phyloP scores from a whole-genome alignment of 2,113 vertebrate genomes.

The Brachionichthys hirsutus region DNA sequence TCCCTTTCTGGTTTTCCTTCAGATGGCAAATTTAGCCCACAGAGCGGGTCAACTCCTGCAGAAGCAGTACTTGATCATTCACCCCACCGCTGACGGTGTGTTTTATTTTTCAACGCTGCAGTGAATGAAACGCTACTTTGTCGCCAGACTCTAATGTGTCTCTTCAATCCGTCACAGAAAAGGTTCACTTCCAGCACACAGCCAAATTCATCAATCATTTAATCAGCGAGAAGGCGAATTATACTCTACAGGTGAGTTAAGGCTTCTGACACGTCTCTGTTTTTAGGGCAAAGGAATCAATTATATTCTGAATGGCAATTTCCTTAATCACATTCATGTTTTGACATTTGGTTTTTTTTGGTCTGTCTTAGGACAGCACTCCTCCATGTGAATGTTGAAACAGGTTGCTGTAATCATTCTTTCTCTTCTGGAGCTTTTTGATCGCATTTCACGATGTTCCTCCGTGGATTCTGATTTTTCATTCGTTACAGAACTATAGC shows the following conservation, averaged over 20 bases:
- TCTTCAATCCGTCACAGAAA: slow-evolving; percentile 80
- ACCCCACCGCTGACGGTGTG: slow-evolving; percentile 92
- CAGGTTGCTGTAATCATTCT: too few species aligned
- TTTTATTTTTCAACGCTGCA: slow-evolving; percentile 2
- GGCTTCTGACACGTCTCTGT: neutral
- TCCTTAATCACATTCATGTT: too few species aligned
- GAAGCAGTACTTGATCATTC: slow-evolving; percentile 91
- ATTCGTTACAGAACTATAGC: too few species aligned
- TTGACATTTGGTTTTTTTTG: too few species aligned
- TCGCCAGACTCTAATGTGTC: slow-evolving; percentile 5
- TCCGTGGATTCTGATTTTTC: too few species aligned
- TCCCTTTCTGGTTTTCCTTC: slow-evolving; percentile 32
- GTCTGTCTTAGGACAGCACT: too few species aligned
- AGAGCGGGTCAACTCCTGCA: slow-evolving; percentile 81
- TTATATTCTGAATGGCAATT: too few species aligned
- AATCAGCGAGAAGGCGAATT: slow-evolving; percentile 91
- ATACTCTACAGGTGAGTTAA: slow-evolving; percentile 91
- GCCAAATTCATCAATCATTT: slow-evolving; percentile 93
- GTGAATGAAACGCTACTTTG: neutral
- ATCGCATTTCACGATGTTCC: too few species aligned
- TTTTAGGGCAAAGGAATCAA: too few species aligned
- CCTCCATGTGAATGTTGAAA: too few species aligned
- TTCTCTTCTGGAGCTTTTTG: too few species aligned
- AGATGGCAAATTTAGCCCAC: slow-evolving; percentile 87
- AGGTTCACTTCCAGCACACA: slow-evolving; percentile 98